Evolutionary conservation across 2,888 invertebrate genomes (phyloP), one percentile per base, ranked within the genome.

Genomic region (Pachliopta kotzebuea): DNA sequence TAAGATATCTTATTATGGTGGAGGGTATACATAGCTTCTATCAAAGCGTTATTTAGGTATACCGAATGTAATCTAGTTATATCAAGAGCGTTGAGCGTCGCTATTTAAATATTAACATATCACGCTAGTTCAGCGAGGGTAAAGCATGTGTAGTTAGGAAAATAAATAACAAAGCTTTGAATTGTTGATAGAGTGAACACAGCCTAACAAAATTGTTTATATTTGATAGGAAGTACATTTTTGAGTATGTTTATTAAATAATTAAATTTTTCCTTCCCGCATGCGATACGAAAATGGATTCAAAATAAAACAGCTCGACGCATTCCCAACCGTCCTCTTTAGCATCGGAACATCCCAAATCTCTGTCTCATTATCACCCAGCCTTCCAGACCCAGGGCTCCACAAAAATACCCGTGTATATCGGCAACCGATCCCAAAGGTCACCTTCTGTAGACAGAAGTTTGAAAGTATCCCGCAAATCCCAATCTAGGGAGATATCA

Each of bases 401-500:
- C 80, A 94, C 95, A 78, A 94, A 94, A 92, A 95, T 95, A 81
- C 96, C 95, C 71, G 93, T 95, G 68, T 95, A 94, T 86, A 93
- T 94, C 76, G 95, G 95, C 74, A 80, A 88, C 74, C 93, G 93
- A 72, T 93, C 93, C 71, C 93, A 93, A 77, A 90, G 93, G 78
- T 90, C 93, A 69, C 92, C 92, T 65, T 93, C 93, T 60, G 80
- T 80, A 63, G 90, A 90, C 69, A 79, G 85, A 72, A 80, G 79
- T 60, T 70, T 78, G 68, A 86, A 85, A 77, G 74, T 76, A 66
- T 81, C 79, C 62, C 78, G 78, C 68, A 85, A 83, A 72, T 83
- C 85, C 52, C 84, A 79, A 62, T 89, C 90, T 60, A 77, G 89
- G 75, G 90, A 90, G 71, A 80, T 78, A 20, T 90, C 90, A 68